These are phyloP conservation scores for Nothura maculosa DNA, from an alignment of 2,797 vertebrate species.

Conservation along the genomic window DNA sequence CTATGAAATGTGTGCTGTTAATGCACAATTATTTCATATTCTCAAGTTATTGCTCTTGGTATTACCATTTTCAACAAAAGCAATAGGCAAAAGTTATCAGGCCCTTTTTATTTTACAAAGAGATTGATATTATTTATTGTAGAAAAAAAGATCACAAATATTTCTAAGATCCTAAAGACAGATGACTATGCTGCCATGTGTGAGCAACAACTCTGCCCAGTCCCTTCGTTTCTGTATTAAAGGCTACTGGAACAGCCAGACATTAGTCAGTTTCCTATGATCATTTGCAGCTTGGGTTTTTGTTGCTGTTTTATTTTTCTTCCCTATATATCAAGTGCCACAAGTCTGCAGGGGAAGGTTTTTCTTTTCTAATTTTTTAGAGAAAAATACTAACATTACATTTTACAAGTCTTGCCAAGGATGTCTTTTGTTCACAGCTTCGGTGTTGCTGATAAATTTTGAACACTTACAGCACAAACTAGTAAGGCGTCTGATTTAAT, in stretches of 20 bases:
- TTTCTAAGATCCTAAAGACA: neutral
- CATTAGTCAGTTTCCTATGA: neutral
- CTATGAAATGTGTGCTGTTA: neutral
- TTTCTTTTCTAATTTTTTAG: constrained; percentile 7
- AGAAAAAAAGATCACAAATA: neutral
- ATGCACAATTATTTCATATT: neutral
- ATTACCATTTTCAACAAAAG: neutral
- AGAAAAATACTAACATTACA: constrained; percentile 25
- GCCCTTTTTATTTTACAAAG: neutral
- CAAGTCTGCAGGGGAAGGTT: neutral
- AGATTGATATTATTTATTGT: neutral
- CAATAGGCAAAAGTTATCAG: neutral
- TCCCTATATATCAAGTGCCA: rapidly evolving
- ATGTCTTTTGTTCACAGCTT: constrained; percentile 27
- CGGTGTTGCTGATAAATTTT: constrained; percentile 45
- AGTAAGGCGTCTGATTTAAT: constrained; percentile 8
- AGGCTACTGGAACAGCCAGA: neutral
- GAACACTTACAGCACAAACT: constrained; percentile 43
- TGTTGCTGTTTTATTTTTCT: too few relatives aligned
- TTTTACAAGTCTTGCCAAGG: constrained; percentile 12
- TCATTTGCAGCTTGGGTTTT: neutral
- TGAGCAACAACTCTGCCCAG: neutral
- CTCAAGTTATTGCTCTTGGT: neutral
- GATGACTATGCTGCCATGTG: rapidly evolving
- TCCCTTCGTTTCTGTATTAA: too few relatives aligned